These are phyloP conservation scores for Ceratotherium simum DNA, from an alignment of 2,113 vertebrate species.

Conservation along the genomic window DNA sequence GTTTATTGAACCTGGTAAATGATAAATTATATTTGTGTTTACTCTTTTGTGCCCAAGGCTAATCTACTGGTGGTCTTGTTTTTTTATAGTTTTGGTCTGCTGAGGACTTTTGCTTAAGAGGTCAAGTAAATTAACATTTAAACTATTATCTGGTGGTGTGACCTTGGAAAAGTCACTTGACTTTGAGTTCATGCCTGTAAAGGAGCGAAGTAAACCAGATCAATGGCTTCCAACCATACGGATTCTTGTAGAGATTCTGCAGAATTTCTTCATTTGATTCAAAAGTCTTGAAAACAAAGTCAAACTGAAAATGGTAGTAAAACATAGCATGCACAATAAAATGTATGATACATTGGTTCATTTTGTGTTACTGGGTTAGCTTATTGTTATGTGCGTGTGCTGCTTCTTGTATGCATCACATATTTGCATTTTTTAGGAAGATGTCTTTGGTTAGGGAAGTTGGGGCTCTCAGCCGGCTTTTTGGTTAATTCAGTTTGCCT, in stretches of 20 bases:
- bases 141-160: neutral
- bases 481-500: neutral
- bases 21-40: constrained; percentile 68
- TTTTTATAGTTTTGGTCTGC: neutral
- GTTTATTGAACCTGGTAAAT: constrained; percentile 70
- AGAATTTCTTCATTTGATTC: neutral
- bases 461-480: neutral
- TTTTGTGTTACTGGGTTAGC: neutral
- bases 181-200: neutral
- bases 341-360: neutral
- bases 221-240: neutral
- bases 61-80: neutral
- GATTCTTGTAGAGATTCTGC: neutral
- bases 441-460: neutral
- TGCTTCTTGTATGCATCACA: neutral
- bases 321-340: neutral
- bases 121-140: neutral
- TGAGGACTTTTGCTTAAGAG: constrained; percentile 3
- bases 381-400: neutral
- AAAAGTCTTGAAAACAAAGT: neutral
- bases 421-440: neutral
- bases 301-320: neutral
- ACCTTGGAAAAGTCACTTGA: neutral
- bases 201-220: neutral
- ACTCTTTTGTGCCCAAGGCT: constrained; percentile 26